Base-by-base conservation (phyloP, 1,140 invertebrate species). In the Ceratosolen solmsi region DNA sequence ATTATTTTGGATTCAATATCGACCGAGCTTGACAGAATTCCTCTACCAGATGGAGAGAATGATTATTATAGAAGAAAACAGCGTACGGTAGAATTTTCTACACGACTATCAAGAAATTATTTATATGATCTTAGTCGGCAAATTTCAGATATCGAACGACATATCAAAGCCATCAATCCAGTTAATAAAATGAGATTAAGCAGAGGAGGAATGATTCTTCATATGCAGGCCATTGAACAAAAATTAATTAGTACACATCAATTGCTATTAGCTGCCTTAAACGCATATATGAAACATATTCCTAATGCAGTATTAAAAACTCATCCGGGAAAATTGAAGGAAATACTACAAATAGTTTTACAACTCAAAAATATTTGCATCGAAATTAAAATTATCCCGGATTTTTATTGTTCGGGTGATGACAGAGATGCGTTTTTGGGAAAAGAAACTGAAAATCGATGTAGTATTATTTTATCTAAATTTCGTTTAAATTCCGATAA, bases 71-170 rank as follows among this genome's bases (percentile, higher is more conserved):
- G 88, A 71, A 85, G 90, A 60, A 88, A 91, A 63, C 89, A 91
- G 38, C 85, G 91, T 8, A 86, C 87, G 0, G 71, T 86, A 30
- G 91, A 92, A 83, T 92, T 92, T 83, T 86, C 87, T 1, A 86
- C 89, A 51, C 85, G 91, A 84, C 90, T 92, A 72, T 91, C 91
- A 1, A 87, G 91, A 49, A 91, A 92, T 85, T 92, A 92, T 85
- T 74, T 92, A 9, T 92, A 92, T 38, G 88, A 91, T 83, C 83
- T 91, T n/a, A 84, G 88, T 8, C 86, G 90, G 82, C 87, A 89
- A 27, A 85, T 91, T 15, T 51, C 80, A 0, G 90, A 91, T 25
- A 90, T 92, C 71, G 85, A 84, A 27, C 86, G 85, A 60, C 89
- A 90, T 49, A 65, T 91, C 17, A 84, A 82, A 9, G 82, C 84